Conservation (phyloP, 2,888 invertebrate genomes). For the Catocala nupta region DNA sequence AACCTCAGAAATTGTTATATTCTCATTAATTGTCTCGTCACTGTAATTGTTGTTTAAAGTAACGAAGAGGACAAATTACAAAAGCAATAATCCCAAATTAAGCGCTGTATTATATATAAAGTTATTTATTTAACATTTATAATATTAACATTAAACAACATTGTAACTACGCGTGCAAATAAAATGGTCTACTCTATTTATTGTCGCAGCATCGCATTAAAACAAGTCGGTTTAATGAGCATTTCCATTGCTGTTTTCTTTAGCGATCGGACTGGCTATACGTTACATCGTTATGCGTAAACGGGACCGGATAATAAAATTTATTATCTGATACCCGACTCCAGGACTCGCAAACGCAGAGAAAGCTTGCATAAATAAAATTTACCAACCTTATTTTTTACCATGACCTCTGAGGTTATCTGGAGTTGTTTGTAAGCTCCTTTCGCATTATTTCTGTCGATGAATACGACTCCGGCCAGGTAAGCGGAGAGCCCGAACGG, state of each 20-base stretch:
- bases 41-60: no score
- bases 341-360: constrained; percentile 16
- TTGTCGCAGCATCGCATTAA: constrained; percentile 13
- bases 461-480: constrained; percentile 89
- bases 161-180: no score
- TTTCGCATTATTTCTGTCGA: constrained; percentile 87
- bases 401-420: constrained; percentile 79
- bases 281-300: constrained; percentile 36
- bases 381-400: constrained; percentile 72
- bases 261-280: constrained; percentile 18
- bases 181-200: constrained; percentile 3
- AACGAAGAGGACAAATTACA: no score
- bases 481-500: constrained; percentile 89
- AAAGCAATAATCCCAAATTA: no score
- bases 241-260: constrained; percentile 32
- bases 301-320: constrained; percentile 35
- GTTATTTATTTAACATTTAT: no score
- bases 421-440: constrained; percentile 83
- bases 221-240: not conserved
- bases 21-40: no score
- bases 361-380: constrained; percentile 6
- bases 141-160: no score
- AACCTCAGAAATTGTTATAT: no score
- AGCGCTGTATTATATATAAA: no score
- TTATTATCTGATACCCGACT: constrained; percentile 33